phyloP scores from a whole-genome alignment of 2,113 vertebrate species.

The Centropus unirufus region DNA sequence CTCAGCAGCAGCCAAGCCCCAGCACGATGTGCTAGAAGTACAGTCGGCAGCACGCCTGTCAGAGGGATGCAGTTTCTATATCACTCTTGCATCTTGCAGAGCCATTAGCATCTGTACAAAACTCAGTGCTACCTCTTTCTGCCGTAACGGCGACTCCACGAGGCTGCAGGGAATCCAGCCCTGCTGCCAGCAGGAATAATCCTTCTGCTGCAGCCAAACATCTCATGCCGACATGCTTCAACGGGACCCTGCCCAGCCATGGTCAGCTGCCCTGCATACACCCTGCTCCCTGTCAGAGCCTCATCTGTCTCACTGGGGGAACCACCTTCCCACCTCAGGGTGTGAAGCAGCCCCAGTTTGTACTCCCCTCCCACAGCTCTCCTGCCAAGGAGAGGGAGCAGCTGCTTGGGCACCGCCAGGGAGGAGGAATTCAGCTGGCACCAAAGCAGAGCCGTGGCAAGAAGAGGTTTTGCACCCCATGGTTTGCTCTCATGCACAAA shows the following conservation, averaged over 20 bases:
- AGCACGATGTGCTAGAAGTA: rapidly evolving
- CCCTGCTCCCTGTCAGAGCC: rapidly evolving
- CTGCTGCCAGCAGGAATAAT: not conserved
- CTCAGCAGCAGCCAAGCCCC: not conserved
- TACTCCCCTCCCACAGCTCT: rapidly evolving
- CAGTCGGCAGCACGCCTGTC: not conserved
- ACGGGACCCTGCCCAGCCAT: too few species aligned
- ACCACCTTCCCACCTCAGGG: not conserved
- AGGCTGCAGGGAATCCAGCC: not conserved
- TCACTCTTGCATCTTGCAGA: rapidly evolving
- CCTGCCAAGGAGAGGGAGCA: not conserved
- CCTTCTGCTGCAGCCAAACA: not conserved
- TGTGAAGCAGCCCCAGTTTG: not conserved
- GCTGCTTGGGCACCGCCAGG: rapidly evolving
- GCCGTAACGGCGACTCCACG: rapidly evolving
- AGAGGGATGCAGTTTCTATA: rapidly evolving
- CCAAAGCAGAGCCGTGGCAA: not conserved
- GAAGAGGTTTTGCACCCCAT: not conserved
- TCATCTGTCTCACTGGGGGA: not conserved
- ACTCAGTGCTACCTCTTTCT: not conserved
- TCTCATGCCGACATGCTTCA: rapidly evolving
- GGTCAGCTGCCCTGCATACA: not conserved
- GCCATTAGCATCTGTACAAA: rapidly evolving
- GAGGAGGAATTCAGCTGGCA: not conserved
- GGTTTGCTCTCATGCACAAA: not conserved